Base-by-base conservation (phyloP, 2,113 vertebrate genomes). In the Thomomys bottae region DNA sequence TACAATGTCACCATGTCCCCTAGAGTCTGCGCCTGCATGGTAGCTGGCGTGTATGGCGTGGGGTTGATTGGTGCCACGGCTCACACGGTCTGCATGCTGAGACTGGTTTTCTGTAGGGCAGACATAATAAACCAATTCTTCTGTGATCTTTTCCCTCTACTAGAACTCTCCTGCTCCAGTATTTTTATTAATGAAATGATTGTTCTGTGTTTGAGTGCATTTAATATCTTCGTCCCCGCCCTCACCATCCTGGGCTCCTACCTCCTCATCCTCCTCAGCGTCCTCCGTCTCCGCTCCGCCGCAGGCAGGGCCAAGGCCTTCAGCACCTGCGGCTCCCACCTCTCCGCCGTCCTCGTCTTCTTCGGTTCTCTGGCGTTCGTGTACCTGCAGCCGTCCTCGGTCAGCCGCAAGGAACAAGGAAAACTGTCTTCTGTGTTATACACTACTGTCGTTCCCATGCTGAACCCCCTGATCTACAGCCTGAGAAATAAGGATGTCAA, bases 401-500 rank as follows among this genome's bases (percentile, higher is more conserved):
- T 38, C 14, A 90, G 45, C 10, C 88, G 73, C 3, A 68, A 87
- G 36, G 54, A 89, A 0, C 57, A 86, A 78, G 92, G 93, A 1
- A 95, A 94, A 92, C 38, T 94, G 28, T 89, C 94, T 0, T 95
- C 95, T 23, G 83, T 96, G 7, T 94, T 95, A 87, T 96, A 94
- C 3, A 95, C 93, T 12, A 93, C 81, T n/a, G 8, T 87, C 36
- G 90, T 94, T 17, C 87, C 90, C 3, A 92, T 96, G 90, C 45
- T 96, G 73, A 96, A 96, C 23, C 94, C 88, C 4, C 5, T 94
- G 36, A 93, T 96, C 64, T 96, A 94, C 5, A 95, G 88, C 36
- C 67, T 94, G 10, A 71, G 88, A 11, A 94, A 96, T 59, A 94
- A 75, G 23, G 89, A 93, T 54, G 79, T 88, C 49, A 54, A 54